Conservation (phyloP, 1,140 invertebrate genomes). For the Hylaeus anthracinus region DNA sequence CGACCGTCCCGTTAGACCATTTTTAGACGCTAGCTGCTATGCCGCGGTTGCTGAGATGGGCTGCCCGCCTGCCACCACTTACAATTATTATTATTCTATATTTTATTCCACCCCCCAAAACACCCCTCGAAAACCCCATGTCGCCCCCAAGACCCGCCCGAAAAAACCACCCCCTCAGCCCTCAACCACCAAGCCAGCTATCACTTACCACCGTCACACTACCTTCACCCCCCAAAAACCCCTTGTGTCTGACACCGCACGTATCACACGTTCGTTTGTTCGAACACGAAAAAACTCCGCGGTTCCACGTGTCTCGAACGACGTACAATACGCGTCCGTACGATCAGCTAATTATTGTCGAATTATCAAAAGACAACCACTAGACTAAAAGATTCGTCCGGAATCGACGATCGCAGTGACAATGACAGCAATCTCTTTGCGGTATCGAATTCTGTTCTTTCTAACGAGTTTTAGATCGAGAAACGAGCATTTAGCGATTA, state of each 20-base stretch:
- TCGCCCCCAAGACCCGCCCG: constrained; percentile 8
- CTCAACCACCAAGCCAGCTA: background rate
- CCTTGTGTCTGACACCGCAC: constrained; percentile 59
- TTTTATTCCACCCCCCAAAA: constrained; percentile 44
- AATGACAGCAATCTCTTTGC: constrained; percentile 57
- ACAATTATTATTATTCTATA: constrained; percentile 69
- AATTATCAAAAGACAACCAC: background rate
- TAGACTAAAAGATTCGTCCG: constrained; percentile 19
- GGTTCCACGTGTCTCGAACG: constrained; percentile 23
- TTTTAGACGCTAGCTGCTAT: constrained; percentile 78
- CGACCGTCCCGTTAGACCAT: constrained; percentile 62
- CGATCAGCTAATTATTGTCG: constrained; percentile 3
- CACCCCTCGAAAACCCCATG: constrained; percentile 11
- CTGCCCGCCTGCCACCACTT: constrained; percentile 77
- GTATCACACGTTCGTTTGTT: constrained; percentile 59
- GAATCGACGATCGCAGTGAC: constrained; percentile 64
- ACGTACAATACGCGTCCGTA: constrained; percentile 10
- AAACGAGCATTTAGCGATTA: constrained; percentile 16
- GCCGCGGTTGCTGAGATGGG: constrained; percentile 76
- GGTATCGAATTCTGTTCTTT: background rate
- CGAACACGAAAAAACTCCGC: constrained; percentile 44
- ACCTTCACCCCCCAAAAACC: constrained; percentile 24
- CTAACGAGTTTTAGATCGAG: background rate
- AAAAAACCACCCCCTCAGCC: background rate
- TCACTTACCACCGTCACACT: constrained; percentile 17